Evolutionary conservation across 2,113 vertebrate species (phyloP), one percentile per base, ranked within the genome.

Genomic region (Paradoxurus hermaphroditus): DNA sequence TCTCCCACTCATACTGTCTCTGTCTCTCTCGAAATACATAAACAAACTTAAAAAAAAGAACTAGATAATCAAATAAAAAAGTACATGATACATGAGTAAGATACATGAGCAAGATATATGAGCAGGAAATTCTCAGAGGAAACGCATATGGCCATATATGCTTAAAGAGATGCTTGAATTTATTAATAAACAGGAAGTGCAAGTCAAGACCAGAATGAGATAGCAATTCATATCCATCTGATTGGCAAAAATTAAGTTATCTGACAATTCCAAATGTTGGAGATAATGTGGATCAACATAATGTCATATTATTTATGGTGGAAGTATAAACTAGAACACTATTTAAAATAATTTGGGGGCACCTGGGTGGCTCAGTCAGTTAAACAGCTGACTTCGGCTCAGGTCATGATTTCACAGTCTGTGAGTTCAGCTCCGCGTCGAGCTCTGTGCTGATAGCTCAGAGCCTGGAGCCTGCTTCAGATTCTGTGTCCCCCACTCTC

Each of bases 111-210:
- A 94, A 83, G 59, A 77, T 7, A 44, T 3, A 19, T 65, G 49
- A 91, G 77, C 41, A 86, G 41, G 41, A n/a, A 91, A 82, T 89
- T 96, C 67, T 91, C 96, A 95, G 59, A 97, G 81, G 27, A 68
- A 88, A 72, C 39, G 63, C 36, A 36, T 29, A 44, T n/a, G 63
- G 44, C 27, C 34, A 75, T 46, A 89, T 29, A 56, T 4, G 44
- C 31, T 46, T 49, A 63, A 83, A 94, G 46, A 44, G 18, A 70
- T 65, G 7, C 9, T 96, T 79, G 51, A 67, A 78, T 13, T 62
- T 67, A 77, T 49, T 72, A 79, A 46, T 67, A 93, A 77, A 84
- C 41, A 86, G 39, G 36, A 96, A 92, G 83, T 62, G 59, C 36
- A 93, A 93, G 83, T 82, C n/a, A 95, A 95, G 78, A 79, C 19